These are phyloP conservation scores for Deroplatys truncata DNA, from an alignment of 2,888 invertebrate species.

Conservation along the genomic window DNA sequence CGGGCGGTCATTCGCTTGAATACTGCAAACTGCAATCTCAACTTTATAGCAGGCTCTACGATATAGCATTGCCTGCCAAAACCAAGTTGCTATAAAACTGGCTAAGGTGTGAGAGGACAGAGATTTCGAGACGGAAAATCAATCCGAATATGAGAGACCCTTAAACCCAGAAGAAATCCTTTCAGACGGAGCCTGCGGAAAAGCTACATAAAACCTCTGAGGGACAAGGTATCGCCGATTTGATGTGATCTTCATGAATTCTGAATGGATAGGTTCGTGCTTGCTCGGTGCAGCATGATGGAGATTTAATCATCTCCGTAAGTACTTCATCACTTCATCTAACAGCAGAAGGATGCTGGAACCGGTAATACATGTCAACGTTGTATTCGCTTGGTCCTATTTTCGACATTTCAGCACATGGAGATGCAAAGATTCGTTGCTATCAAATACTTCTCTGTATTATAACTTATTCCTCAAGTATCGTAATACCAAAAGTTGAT, in stretches of 20 bases:
- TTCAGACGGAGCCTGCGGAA: neutral
- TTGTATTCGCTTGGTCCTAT: no score
- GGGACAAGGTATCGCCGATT: neutral
- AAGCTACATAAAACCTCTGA: neutral
- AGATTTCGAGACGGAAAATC: neutral
- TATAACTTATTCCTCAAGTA: no score
- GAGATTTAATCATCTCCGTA: no score
- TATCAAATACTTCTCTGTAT: no score
- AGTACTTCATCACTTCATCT: no score
- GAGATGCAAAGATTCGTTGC: no score
- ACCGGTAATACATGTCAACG: no score
- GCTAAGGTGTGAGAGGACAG: neutral
- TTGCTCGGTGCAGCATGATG: neutral
- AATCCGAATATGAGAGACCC: neutral
- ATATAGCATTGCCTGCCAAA: neutral
- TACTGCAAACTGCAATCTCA: slow-evolving; percentile 10
- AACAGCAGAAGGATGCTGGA: no score
- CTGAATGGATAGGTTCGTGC: neutral
- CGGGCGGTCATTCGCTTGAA: neutral
- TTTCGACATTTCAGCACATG: no score
- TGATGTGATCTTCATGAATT: neutral
- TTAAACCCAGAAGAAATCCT: neutral
- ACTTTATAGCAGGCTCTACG: neutral
- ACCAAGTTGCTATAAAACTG: neutral
- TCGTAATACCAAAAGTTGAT: no score